Evolutionary conservation across 1,140 invertebrate genomes (phyloP), one percentile per base, ranked within the genome.

Genomic region (Ostrea denselamellosa): DNA sequence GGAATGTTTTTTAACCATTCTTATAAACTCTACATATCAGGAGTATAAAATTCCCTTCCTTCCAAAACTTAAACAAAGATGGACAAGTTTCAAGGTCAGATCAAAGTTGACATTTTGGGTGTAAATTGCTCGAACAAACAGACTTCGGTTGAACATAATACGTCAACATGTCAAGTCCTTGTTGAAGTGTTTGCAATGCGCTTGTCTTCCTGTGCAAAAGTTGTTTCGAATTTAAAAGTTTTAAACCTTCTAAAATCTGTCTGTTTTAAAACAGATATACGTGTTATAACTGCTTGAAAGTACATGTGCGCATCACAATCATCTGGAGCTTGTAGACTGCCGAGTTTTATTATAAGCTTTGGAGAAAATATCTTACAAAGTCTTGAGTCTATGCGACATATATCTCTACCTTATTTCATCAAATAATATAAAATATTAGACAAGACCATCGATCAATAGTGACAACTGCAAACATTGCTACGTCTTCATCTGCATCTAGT

Each of bases 101-200:
- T 4, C 68, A 25, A 77, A 77, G 68, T 77, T 77, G 68, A 77
- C 68, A 77, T 28, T 77, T 77, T 77, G 68, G 68, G 68, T 77
- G 68, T 77, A 77, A 77, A 77, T 77, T 9, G 68, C 28, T 77
- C 68, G 25, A 77, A 77, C 68, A 77, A 77, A 77, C 25, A 77
- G 68, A 77, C 68, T 77, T 77, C 8, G 25, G 68, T 77, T 34
- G 22, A 28, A 25, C 14, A 25, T 34, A 25, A 77, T 34, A 77
- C 68, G 25, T 77, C 68, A 77, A 77, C 68, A 8, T 77, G 68
- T 77, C 68, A 77, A 14, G 10, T 14, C 68, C 28, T 77, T 34
- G 28, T 25, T 34, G 25, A 0, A 28, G 8, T 77, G 68, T 77
- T 77, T 77, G 68, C 68, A 28, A 34, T 77, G 28, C 28, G 28